Base-by-base conservation (phyloP, 2,113 vertebrate genomes). In the Corythornis madagascariensis region DNA sequence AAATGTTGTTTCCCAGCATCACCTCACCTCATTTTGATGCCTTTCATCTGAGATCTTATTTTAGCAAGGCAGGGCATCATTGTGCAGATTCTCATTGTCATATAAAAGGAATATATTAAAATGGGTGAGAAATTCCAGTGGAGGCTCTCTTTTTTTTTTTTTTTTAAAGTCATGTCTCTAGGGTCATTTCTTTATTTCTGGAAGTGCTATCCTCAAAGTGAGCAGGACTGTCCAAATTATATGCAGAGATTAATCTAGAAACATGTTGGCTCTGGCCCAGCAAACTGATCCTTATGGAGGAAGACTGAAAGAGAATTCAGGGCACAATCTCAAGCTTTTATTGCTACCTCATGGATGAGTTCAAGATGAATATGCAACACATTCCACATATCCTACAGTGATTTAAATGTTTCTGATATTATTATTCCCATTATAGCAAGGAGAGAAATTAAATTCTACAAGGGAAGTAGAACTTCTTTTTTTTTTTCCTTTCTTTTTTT, bases 71-170 rank as follows among this genome's bases (percentile, higher is more conserved):
- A 86, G 16, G 5, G 11, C 11, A 64, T 71, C 9, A 19, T 29
- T 64, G 19, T 43, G 19, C n/a, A 71, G 42, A 45, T 79, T 93
- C 55, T 60, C 24, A 55, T 17, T 33, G 14, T 43, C 35, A 42
- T 40, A 14, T 75, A 21, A 79, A 63, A 72, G 3, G 3, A 3
- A 33, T 40, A 64, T 20, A 5, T 3, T 64, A 52, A 76, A 89
- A 88, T 31, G 16, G 35, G 73, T 50, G 7, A 26, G 18, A 83
- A 78, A 89, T 61, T 78, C 15, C 53, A 38, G 13, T 15, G 28
- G 10, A 89, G 26, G 13, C 0, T 35, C 75, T 48, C 4, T 0
- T 0, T n/a, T 55, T 59, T 20, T 55, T 55, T 14, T 28, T 55
- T 28, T 28, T 55, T 15, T 28, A 65, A 90, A 64, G 38, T 52